Conservation (phyloP, 2,113 vertebrate species). For the Datnioides undecimradiatus region DNA sequence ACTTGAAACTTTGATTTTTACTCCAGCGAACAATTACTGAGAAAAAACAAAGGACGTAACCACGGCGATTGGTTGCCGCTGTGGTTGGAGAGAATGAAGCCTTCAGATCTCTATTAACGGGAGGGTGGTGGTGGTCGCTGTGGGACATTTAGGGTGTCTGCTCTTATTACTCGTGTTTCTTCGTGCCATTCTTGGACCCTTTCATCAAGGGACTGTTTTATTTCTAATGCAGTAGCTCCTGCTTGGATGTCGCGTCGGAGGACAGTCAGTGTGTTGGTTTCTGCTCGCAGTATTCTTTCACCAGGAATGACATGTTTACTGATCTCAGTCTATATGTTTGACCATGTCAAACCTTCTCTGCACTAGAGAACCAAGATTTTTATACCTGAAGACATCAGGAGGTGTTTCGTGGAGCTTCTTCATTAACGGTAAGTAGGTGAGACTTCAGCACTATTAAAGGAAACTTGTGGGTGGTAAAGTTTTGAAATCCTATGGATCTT, state of each 20-base stretch:
- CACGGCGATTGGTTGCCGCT: not conserved
- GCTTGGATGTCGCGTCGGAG: conserved; percentile 5
- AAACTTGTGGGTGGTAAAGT: conserved; percentile 33
- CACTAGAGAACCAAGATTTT: conserved; percentile 34
- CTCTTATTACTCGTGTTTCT: conserved; percentile 40
- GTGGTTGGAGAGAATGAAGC: conserved; percentile 46
- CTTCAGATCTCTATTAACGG: conserved; percentile 13
- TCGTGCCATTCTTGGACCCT: conserved; percentile 63
- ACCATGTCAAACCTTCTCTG: conserved; percentile 38
- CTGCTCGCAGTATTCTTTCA: conserved; percentile 54
- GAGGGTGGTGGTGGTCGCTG: conserved; percentile 6
- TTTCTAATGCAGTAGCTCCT: conserved; percentile 44
- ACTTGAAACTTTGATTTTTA: conserved; percentile 32
- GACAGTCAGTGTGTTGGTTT: not conserved
- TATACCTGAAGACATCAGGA: conserved; percentile 10
- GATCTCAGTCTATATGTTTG: conserved; percentile 38
- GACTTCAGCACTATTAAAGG: conserved; percentile 17
- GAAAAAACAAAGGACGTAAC: conserved; percentile 16
- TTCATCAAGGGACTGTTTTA: not conserved
- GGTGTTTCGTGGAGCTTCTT: conserved; percentile 24
- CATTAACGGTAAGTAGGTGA: conserved; percentile 11
- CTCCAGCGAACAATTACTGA: not conserved
- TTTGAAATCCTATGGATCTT: conserved; percentile 58
- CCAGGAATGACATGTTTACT: conserved; percentile 28
- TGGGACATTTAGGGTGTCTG: conserved; percentile 14